Evolutionary conservation across 2,797 vertebrate species (phyloP), one percentile per base, ranked within the genome.

Genomic region (Mergus octosetaceus): DNA sequence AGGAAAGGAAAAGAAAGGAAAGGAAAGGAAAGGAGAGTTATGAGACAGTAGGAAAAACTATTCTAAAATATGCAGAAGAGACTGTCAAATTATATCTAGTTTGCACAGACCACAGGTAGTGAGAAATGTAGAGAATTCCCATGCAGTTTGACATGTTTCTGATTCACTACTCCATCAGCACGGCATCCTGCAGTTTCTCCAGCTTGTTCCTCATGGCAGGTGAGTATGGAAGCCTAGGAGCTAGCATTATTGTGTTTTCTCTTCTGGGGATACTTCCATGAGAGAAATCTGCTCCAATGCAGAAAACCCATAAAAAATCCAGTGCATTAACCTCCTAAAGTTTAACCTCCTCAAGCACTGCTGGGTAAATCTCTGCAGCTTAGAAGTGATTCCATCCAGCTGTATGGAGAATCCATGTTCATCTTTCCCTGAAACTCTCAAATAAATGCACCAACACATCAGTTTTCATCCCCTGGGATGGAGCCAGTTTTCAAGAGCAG

Each of bases 301-400:
- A 91, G 70, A 95, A 91, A 93, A 41, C 36, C 39, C 74, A 38
- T 77, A 58, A 94, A 94, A 79, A 6, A 1, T n/a, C 39, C 53
- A 28, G 43, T 49, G 90, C 93, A 93, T 74, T 61, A 77, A 90
- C 77, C 75, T 94, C 64, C 71, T 79, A n/a, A 71, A 89, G 83
- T 60, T 79, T 66, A 68, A 57, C 66, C 87, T 93, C 70, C 83
- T 70, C 77, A 77, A 84, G 56, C 39, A 1, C 73, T 88, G 60
- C 87, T 86, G 82, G 83, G 66, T 53, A 94, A 93, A 91, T 64
- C 82, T 89, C 79, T 86, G 80, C 47, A 82, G 62, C 68, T 94
- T 60, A 57, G 56, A 70, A 70, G 66, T 64, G 85, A 84, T 96
- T 90, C 91, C 90, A 47, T 76, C 43, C 91, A 93, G 91, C 82